A percentile compares a stretch with the other conserved stretches of the same genome.
Conservation (phyloP, 2,113 vertebrate genomes). For the Thymallus thymallus region DNA sequence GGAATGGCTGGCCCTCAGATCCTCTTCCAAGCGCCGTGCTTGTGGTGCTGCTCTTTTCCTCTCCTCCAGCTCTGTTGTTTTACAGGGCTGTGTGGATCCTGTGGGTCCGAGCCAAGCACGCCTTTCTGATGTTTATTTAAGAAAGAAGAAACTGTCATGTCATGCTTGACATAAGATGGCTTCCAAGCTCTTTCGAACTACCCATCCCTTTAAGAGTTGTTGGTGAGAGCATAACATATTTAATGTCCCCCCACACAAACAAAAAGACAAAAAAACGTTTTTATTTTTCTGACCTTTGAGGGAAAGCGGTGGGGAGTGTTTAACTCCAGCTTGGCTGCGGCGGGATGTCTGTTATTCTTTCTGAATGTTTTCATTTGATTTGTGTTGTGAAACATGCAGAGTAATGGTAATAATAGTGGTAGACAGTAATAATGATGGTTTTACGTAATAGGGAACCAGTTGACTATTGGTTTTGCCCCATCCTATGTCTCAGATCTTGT, state of each 20-base stretch:
- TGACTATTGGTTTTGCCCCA: conserved; percentile 7
- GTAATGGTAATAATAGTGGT: conserved; percentile 3
- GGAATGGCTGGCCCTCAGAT: conserved; percentile 69
- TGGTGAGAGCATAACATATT: neutral
- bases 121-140: conserved; percentile 53
- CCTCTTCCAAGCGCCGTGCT: conserved; percentile 73
- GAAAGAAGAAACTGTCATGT: conserved; percentile 37
- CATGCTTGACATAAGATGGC: conserved; percentile 15
- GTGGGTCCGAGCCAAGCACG: conserved; percentile 31
- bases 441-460: conserved; percentile 30
- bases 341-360: conserved; percentile 1
- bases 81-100: conserved; percentile 49
- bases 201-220: neutral
- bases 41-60: conserved; percentile 66
- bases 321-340: conserved; percentile 15
- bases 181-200: neutral
- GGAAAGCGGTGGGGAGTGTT: neutral
- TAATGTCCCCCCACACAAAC: neutral
- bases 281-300: conserved; percentile 16
- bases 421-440: conserved; percentile 9
- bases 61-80: conserved; percentile 57
- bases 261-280: neutral
- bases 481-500: no score
- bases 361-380: conserved; percentile 13
- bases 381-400: conserved; percentile 12